Percentiles rank a stretch among this genome's conserved stretches.
phyloP scores from a whole-genome alignment of 2,888 invertebrate genomes.

The Taphrorychus bicolor region DNA sequence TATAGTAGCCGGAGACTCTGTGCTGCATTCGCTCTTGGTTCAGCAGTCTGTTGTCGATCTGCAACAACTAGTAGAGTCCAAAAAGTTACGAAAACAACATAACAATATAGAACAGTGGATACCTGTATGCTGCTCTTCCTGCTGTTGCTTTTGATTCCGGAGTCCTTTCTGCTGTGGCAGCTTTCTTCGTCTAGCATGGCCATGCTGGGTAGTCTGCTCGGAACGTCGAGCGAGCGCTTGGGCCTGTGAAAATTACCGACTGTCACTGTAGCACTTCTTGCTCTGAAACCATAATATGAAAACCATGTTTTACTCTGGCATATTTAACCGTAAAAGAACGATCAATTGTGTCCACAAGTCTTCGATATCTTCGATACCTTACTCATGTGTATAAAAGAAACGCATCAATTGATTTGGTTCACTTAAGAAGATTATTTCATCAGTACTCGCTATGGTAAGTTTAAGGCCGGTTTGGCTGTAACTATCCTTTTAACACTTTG shows the following conservation, averaged over 20 bases:
- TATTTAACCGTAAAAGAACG: too few relatives aligned
- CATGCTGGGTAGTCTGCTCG: constrained; percentile 52
- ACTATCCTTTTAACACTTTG: too few relatives aligned
- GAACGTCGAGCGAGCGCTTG: constrained; percentile 60
- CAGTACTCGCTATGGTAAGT: too few relatives aligned
- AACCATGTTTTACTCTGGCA: too few relatives aligned
- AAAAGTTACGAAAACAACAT: too few relatives aligned
- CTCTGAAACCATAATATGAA: constrained; percentile 38
- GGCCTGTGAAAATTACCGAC: constrained; percentile 59
- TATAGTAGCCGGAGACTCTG: constrained; percentile 87
- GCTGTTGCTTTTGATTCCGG: constrained; percentile 84
- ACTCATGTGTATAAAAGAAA: too few relatives aligned
- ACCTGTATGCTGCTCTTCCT: constrained; percentile 87
- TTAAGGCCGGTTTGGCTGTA: too few relatives aligned
- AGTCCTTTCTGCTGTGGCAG: constrained; percentile 85
- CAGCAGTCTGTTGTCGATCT: constrained; percentile 61
- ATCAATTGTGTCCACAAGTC: too few relatives aligned
- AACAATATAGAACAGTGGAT: too few relatives aligned
- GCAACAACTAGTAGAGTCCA: constrained; percentile 38
- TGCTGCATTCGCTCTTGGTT: constrained; percentile 79
- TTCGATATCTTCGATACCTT: too few relatives aligned
- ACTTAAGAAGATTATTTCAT: too few relatives aligned
- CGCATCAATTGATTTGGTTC: too few relatives aligned
- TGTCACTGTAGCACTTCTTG: constrained; percentile 56
- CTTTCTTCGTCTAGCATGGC: constrained; percentile 69